phyloP scores from a whole-genome alignment of 2,113 vertebrate genomes.

The Hippoglossus stenolepis region DNA sequence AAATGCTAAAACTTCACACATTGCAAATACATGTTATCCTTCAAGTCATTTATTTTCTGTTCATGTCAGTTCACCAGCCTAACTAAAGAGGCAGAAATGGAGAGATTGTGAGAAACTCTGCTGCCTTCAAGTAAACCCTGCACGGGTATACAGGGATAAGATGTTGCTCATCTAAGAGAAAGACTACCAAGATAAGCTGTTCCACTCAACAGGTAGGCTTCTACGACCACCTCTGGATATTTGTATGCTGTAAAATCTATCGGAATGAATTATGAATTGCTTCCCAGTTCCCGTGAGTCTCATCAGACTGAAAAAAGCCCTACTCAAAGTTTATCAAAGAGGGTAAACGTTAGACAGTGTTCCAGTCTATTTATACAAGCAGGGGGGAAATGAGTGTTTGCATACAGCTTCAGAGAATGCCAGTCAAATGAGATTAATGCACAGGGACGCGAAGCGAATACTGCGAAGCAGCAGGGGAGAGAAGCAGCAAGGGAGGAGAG shows the following conservation, averaged over 20 bases:
- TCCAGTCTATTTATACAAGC: slow-evolving; percentile 31
- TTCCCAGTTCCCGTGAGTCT: slow-evolving; percentile 22
- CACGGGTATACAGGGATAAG: slow-evolving; percentile 3
- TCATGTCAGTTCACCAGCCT: slow-evolving; percentile 10
- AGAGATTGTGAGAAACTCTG: slow-evolving; percentile 6
- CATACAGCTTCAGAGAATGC: slow-evolving; percentile 23
- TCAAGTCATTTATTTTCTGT: slow-evolving; percentile 45
- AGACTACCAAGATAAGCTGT: neutral
- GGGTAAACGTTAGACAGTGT: slow-evolving; percentile 16
- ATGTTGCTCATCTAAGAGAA: slow-evolving; percentile 13
- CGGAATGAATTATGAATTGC: slow-evolving; percentile 32
- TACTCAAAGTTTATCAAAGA: slow-evolving; percentile 28
- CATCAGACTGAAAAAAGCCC: slow-evolving; percentile 14
- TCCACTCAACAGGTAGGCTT: slow-evolving; percentile 21
- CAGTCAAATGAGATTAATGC: slow-evolving; percentile 43
- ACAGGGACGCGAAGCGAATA: neutral
- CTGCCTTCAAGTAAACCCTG: slow-evolving; percentile 23
- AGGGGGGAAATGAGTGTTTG: neutral
- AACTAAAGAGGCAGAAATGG: slow-evolving; percentile 12
- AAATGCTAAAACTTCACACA: neutral
- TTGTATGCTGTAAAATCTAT: slow-evolving; percentile 2
- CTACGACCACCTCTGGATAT: slow-evolving; percentile 1
- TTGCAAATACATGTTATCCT: neutral
- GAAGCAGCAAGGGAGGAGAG: neutral
- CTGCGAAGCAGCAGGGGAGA: slow-evolving; percentile 5